phyloP scores from a whole-genome alignment of 2,888 invertebrate species.

The Ormyrus nitidulus region DNA sequence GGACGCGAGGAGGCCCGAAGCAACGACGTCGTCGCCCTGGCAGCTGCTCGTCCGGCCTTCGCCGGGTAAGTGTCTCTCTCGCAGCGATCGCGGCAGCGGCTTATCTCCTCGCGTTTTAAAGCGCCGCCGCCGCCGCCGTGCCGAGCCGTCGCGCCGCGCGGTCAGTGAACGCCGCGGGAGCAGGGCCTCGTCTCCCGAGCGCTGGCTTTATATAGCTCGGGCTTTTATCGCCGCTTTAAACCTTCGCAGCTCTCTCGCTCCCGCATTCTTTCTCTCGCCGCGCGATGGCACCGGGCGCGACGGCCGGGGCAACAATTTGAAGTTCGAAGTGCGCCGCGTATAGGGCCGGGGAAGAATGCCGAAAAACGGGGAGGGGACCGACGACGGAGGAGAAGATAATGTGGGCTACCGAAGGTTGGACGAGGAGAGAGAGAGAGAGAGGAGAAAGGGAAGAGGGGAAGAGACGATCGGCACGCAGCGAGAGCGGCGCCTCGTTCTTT shows the following conservation, averaged over 20 bases:
- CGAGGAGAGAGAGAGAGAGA: neutral
- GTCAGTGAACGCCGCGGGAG: slow-evolving; percentile 24
- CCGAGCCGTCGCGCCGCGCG: neutral
- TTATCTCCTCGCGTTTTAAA: too few species aligned
- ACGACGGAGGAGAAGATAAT: slow-evolving; percentile 29
- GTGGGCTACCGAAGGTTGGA: slow-evolving; percentile 25
- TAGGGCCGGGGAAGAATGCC: slow-evolving; percentile 5
- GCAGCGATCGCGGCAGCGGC: too few species aligned
- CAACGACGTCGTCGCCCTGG: slow-evolving; percentile 13
- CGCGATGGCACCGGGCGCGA: neutral
- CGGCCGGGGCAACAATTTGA: slow-evolving; percentile 13
- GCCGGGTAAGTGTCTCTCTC: neutral
- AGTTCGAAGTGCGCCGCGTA: neutral
- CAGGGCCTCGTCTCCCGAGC: too few species aligned
- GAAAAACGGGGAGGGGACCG: slow-evolving; percentile 26
- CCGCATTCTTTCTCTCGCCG: too few species aligned
- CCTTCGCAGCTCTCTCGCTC: neutral
- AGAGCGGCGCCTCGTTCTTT: slow-evolving; percentile 37
- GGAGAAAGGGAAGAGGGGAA: slow-evolving; percentile 31
- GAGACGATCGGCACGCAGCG: slow-evolving; percentile 23
- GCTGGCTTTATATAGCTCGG: too few species aligned
- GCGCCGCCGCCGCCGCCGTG: too few species aligned
- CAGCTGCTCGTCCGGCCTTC: neutral
- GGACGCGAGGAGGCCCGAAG: neutral
- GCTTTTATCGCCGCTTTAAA: neutral